Evolutionary conservation across 2,888 invertebrate species (phyloP).

Genomic region (Polyommatus icarus): DNA sequence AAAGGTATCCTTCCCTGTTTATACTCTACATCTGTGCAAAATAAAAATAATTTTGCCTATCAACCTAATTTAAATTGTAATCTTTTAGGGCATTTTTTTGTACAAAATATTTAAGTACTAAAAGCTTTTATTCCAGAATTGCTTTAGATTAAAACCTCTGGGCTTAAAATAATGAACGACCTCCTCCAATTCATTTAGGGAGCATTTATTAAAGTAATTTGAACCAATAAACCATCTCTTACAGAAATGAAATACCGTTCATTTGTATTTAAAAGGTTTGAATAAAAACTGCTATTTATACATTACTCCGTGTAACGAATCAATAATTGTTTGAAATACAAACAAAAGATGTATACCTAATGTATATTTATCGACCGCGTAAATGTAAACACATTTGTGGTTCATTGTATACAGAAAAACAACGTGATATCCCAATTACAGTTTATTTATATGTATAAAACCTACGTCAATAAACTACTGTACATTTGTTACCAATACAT

Average conservation of each 20-base stretch:
- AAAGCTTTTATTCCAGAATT: not conserved
- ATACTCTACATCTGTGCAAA: too few species aligned
- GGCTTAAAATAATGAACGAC: not conserved
- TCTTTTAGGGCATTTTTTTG: not conserved
- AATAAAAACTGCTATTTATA: slow-evolving; percentile 19
- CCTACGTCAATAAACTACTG: not conserved
- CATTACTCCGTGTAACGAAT: not conserved
- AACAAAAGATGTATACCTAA: not conserved
- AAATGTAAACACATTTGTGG: slow-evolving; percentile 23
- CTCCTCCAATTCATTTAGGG: not conserved
- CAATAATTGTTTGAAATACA: not conserved
- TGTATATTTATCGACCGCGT: slow-evolving; percentile 7
- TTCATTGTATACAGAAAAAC: slow-evolving; percentile 8
- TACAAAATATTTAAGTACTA: not conserved
- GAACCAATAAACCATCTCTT: not conserved
- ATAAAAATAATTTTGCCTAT: not conserved
- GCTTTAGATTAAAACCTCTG: not conserved
- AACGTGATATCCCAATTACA: slow-evolving; percentile 17
- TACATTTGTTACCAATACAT: not conserved
- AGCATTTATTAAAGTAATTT: not conserved
- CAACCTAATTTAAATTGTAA: not conserved
- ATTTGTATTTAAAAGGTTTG: not conserved
- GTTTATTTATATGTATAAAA: slow-evolving; percentile 23
- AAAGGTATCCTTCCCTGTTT: not conserved
- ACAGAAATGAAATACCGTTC: not conserved